Evolutionary conservation across 2,797 vertebrate species (phyloP), one percentile per base, ranked within the genome.

Genomic region (Echeneis naucrates): DNA sequence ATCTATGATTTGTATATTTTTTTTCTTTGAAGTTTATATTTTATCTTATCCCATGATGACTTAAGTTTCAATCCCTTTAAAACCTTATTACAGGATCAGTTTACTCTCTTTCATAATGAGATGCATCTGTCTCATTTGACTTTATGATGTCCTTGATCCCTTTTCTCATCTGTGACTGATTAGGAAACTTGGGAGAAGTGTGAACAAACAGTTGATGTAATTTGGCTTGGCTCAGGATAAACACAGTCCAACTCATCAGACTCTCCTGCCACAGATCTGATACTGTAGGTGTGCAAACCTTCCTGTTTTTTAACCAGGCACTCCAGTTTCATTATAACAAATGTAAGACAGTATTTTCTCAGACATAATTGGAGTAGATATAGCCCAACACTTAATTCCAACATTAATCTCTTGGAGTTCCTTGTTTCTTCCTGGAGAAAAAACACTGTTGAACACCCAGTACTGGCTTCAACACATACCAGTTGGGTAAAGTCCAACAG

Each of bases 81-180:
- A 82, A 83, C 78, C 72, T 85, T 38, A 35, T 77, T 47, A 72
- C 27, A 75, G 78, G 51, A 79, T 80, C 70, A 72, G 32, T 74
- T 77, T 57, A 30, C 71, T 51, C 47, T 33, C 0, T 14, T 63
- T 66, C 27, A 4, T 71, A 66, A 73, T 79, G 59, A 64, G 63
- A 85, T 79, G 70, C 77, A 81, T 59, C 6, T 14, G 53, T 38
- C 77, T 90, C 78, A 86, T 90, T 87, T 84, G 60, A 84, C 79
- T 86, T 86, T 84, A 30, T 78, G 83, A 87, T 88, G 27, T 37
- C 1, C 44, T 62, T 80, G 54, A 79, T 84, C 65, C 32, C 37
- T 53, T 52, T 55, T 67, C 45, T 56, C 55, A 65, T 76, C 78
- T 57, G 42, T 72, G 71, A 64, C 61, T 12, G 7, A 66, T 38